Conservation (phyloP, 2,888 invertebrate genomes). For the Tetramorium bicarinatum region DNA sequence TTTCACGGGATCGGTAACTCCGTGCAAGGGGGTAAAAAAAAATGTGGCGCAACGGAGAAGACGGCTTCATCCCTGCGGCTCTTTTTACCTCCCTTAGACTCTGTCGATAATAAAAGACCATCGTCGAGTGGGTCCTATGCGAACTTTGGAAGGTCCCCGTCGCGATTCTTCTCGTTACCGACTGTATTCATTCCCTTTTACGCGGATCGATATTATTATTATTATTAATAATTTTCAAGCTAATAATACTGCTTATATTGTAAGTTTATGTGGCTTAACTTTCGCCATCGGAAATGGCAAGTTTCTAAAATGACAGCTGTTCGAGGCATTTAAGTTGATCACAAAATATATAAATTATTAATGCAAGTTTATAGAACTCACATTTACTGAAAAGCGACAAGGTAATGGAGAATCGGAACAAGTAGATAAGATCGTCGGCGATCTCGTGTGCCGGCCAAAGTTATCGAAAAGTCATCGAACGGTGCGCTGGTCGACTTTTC, state of each 20-base stretch:
- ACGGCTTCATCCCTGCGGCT: constrained; percentile 31
- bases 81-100: constrained; percentile 47
- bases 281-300: not conserved
- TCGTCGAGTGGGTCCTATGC: constrained; percentile 37
- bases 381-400: not conserved
- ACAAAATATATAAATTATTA: not conserved
- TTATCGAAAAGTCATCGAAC: constrained; percentile 79
- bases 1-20: constrained; percentile 66
- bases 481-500: constrained; percentile 64
- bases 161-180: constrained; percentile 25
- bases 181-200: not conserved
- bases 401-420: not conserved
- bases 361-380: constrained; percentile 1
- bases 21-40: constrained; percentile 23
- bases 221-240: not conserved
- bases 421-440: constrained; percentile 67
- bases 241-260: not conserved
- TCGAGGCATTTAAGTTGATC: not conserved
- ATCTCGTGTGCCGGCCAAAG: constrained; percentile 76
- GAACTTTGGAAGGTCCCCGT: not conserved
- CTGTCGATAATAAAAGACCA: constrained; percentile 65
- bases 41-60: not conserved
- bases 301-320: not conserved
- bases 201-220: constrained; percentile 4
- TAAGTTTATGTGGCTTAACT: not conserved